A percentile compares a stretch with the other conserved stretches of the same genome.
These are phyloP conservation scores for Nibea albiflora DNA, from an alignment of 2,113 vertebrate species.

Conservation along the genomic window DNA sequence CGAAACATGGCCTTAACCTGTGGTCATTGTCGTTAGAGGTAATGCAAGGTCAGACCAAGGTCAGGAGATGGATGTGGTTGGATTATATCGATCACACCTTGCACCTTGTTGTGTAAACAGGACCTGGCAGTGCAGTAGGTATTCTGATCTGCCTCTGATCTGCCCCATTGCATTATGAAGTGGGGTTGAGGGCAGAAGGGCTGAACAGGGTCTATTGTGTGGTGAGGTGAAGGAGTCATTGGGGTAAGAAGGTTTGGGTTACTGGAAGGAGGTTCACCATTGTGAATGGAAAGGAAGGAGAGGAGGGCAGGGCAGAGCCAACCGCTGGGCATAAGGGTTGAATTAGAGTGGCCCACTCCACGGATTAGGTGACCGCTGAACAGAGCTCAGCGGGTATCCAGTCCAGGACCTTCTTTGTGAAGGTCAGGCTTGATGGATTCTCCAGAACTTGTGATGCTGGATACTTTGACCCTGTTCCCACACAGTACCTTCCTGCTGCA, in stretches of 20 bases:
- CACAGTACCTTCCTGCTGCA: slow-evolving; percentile 36
- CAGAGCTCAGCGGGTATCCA: slow-evolving; percentile 63
- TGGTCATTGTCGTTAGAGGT: slow-evolving; percentile 30
- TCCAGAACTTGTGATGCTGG: slow-evolving; percentile 59
- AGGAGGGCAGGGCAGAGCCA: slow-evolving; percentile 73
- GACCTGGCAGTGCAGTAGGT: slow-evolving; percentile 59
- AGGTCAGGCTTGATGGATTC: slow-evolving; percentile 80
- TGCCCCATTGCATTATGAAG: slow-evolving; percentile 75
- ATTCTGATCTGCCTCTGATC: slow-evolving; percentile 77
- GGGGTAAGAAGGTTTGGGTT: slow-evolving; percentile 81
- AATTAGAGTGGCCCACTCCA: slow-evolving; percentile 67
- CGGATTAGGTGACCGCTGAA: slow-evolving; percentile 77
- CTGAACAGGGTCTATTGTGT: slow-evolving; percentile 82
- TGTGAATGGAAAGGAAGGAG: slow-evolving; percentile 73
- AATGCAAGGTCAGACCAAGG: slow-evolving; percentile 38
- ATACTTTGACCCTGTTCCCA: slow-evolving; percentile 77
- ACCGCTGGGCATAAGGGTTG: slow-evolving; percentile 70
- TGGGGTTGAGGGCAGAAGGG: slow-evolving; percentile 62
- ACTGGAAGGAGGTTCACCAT: slow-evolving; percentile 78
- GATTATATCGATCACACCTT: slow-evolving; percentile 47
- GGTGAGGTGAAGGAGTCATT: slow-evolving; percentile 75
- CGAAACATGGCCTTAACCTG: slow-evolving; percentile 45
- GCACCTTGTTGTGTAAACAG: slow-evolving; percentile 56
- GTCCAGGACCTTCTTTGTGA: slow-evolving; percentile 78
- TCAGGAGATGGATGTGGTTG: slow-evolving; percentile 25